Evolutionary conservation across 30 jellyfish, hydroid and myxozoan genomes (phyloP).

Genomic region (Cassiopea andromeda): DNA sequence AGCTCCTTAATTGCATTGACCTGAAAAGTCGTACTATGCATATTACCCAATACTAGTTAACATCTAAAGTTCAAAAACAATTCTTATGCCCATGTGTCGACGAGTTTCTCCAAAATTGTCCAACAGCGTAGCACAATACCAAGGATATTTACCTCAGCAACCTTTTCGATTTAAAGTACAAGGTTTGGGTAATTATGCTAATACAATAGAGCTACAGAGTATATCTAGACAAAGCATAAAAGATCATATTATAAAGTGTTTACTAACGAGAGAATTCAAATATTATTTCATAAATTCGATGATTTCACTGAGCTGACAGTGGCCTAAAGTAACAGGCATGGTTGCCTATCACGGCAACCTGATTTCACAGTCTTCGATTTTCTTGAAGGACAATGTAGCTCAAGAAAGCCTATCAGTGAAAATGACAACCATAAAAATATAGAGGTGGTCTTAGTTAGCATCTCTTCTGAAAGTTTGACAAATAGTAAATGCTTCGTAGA

Average conservation of each 20-base stretch:
- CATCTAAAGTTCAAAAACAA: no score
- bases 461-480: not conserved
- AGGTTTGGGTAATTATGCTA: not conserved
- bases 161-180: not conserved
- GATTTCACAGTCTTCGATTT: not conserved
- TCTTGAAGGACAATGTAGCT: not conserved
- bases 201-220: not conserved
- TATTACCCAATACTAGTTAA: no score
- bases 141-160: not conserved
- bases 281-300: no score
- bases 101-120: not conserved
- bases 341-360: not conserved
- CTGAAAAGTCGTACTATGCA: no score
- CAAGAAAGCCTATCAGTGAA: not conserved
- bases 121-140: not conserved
- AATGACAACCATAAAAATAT: no score
- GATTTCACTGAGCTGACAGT: not conserved
- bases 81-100: not conserved
- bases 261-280: not conserved
- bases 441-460: not conserved
- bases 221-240: not conserved
- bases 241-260: not conserved
- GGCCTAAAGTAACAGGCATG: constrained; percentile 12
- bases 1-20: no score
- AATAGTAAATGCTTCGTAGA: not conserved